Evolutionary conservation across 2,797 vertebrate species (phyloP).

Genomic region (Sebastes umbrosus): DNA sequence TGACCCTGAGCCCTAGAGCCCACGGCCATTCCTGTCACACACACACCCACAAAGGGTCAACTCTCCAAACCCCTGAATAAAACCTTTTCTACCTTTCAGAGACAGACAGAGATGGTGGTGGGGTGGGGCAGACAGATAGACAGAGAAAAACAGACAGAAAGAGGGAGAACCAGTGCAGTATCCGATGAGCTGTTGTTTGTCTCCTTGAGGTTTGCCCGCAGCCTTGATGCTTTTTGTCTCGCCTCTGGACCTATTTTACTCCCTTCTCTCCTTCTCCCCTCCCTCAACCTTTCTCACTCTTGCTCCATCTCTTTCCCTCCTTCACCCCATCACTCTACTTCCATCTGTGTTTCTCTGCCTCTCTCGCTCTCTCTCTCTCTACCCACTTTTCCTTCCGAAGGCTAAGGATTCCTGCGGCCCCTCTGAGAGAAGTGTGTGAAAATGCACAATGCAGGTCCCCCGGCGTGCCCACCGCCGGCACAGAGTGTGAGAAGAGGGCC

Average conservation of each 20-base stretch:
- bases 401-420: conserved; percentile 74
- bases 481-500: conserved; percentile 87
- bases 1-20: conserved; percentile 74
- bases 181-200: conserved; percentile 46
- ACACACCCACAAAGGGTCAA: conserved; percentile 60
- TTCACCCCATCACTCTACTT: conserved; percentile 37
- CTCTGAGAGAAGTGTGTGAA: conserved; percentile 82
- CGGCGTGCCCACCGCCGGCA: conserved; percentile 65
- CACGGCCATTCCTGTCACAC: conserved; percentile 67
- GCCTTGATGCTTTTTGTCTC: conserved; percentile 64
- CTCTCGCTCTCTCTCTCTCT: conserved; percentile 19
- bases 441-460: conserved; percentile 81
- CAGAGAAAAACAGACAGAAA: neutral
- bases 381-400: conserved; percentile 65
- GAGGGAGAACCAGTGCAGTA: conserved; percentile 2
- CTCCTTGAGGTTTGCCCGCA: conserved; percentile 40
- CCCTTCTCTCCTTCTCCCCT: conserved; percentile 37
- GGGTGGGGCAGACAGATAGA: neutral
- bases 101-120: conserved; percentile 4
- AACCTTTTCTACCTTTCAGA: conserved; percentile 54
- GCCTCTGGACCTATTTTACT: conserved; percentile 60
- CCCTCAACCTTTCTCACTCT: conserved; percentile 42
- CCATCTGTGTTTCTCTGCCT: conserved; percentile 32
- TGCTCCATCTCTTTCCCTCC: neutral
- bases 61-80: conserved; percentile 54